These are phyloP conservation scores for Menidia beryllina DNA, from an alignment of 2,113 vertebrate genomes.

Conservation along the genomic window DNA sequence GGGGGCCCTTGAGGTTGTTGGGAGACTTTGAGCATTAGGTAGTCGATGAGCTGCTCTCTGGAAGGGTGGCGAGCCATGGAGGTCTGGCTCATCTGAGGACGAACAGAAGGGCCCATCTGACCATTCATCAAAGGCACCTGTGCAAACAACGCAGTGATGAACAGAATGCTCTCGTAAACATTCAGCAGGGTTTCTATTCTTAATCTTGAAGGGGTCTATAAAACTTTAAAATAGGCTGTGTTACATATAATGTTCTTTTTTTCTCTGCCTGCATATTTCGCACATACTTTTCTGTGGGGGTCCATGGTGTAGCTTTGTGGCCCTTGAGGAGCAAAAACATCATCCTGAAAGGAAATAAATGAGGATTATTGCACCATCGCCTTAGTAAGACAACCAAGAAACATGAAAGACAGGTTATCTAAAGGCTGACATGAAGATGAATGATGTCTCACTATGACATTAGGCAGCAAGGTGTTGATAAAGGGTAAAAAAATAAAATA, in stretches of 20 bases:
- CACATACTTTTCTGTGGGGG: conserved; percentile 88
- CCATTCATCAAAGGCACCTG: conserved; percentile 97
- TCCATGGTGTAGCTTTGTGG: conserved; percentile 89
- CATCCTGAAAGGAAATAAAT: conserved; percentile 82
- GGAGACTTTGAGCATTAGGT: conserved; percentile 96
- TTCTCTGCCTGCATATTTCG: neutral
- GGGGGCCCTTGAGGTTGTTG: conserved; percentile 85
- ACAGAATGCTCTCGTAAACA: neutral
- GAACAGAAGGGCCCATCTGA: conserved; percentile 88
- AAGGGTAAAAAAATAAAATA: neutral
- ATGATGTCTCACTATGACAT: conserved; percentile 4
- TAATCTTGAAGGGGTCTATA: too few relatives aligned
- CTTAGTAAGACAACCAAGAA: neutral
- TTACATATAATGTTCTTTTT: neutral
- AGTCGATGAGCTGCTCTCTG: conserved; percentile 97
- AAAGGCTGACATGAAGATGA: neutral
- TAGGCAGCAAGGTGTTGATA: conserved; percentile 10
- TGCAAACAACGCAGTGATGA: conserved; percentile 1
- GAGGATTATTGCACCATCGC: neutral
- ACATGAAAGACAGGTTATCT: neutral
- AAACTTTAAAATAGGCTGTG: neutral
- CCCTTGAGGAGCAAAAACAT: conserved; percentile 85
- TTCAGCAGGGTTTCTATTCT: too few relatives aligned
- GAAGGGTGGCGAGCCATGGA: conserved; percentile 93
- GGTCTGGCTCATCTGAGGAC: conserved; percentile 85